Percentiles rank a stretch among this genome's conserved stretches.
Evolutionary conservation across 1,140 invertebrate genomes (phyloP).

Genomic region (Proales similis): DNA sequence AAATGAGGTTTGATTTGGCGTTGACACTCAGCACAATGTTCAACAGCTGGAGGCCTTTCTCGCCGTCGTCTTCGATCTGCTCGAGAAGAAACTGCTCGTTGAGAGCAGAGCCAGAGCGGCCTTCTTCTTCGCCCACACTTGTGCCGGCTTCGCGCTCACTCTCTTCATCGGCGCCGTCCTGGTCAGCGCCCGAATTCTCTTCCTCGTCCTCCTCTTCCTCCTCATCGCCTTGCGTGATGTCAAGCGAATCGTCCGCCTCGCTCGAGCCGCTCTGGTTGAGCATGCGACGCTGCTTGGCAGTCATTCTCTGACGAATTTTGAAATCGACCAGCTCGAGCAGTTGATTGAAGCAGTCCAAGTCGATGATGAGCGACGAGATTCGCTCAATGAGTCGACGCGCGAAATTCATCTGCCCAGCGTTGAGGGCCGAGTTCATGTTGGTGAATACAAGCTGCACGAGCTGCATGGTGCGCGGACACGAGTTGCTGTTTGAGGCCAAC

Average conservation of each 20-base stretch:
- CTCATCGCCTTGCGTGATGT: slow-evolving; percentile 6
- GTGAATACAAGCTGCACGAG: slow-evolving; percentile 83
- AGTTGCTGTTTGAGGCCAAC: too few relatives aligned
- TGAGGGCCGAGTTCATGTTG: slow-evolving; percentile 74
- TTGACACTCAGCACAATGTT: slow-evolving; percentile 8
- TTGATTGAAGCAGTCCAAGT: slow-evolving; percentile 64
- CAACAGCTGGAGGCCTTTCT: slow-evolving; percentile 26
- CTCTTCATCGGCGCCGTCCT: slow-evolving; percentile 5
- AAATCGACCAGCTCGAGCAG: slow-evolving; percentile 51
- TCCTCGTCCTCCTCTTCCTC: slow-evolving; percentile 17
- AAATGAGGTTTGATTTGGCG: slow-evolving; percentile 17
- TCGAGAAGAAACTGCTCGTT: background rate
- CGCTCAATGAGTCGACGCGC: slow-evolving; percentile 87
- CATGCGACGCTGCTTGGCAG: slow-evolving; percentile 26
- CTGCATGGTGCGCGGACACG: too few relatives aligned
- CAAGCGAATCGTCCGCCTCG: slow-evolving; percentile 4
- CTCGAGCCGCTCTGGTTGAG: slow-evolving; percentile 42
- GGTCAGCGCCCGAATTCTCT: background rate
- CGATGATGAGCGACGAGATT: slow-evolving; percentile 88
- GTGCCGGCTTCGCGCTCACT: background rate
- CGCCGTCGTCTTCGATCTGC: slow-evolving; percentile 29
- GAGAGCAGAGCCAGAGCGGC: background rate
- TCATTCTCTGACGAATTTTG: slow-evolving; percentile 13
- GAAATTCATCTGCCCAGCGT: slow-evolving; percentile 59
- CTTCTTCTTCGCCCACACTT: background rate